Evolutionary conservation across 2,797 vertebrate species (phyloP), one percentile per base, ranked within the genome.

Genomic region (Spondyliosoma cantharus): DNA sequence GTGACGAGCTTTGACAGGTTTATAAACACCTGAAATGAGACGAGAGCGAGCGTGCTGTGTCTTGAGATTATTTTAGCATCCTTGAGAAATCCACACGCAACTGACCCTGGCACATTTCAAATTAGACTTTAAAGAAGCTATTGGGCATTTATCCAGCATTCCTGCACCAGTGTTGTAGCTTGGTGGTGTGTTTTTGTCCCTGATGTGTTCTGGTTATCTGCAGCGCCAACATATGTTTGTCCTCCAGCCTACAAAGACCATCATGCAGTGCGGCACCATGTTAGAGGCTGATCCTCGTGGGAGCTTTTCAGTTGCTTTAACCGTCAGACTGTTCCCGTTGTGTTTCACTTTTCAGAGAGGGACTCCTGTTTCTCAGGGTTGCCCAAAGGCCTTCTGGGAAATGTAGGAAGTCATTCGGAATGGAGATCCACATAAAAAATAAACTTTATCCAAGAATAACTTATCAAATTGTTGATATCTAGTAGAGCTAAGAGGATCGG

Each of bases 1-100:
- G 24, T 85, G 86, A 91, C 80, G 8, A 62, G 73, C 74, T 84
- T 27, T 81, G 79, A 85, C 83, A 88, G 80, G 67, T 87, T 82
- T 60, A 75, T 80, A 66, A 89, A 90, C 84, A 87, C 83, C 85
- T 83, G 63, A 74, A 76, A 74, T 59, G 45, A 83, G 57, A 54
- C 19, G 13, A 66, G 45, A 76, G 63, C 60, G 25, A 69, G 49
- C 45, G 78, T 2, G 56, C 6, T 13, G 43, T 1, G 75, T 72
- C 19, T 63, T 25, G 54, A n/a, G 59, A 74, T 69, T 49, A 87
- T 81, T 86, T 84, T 67, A 24, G 59, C 60, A 57, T 71, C 4
- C 24, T 54, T 52, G 25, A 67, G 24, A 22, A 68, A 37, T 72
- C 43, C 17, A 27, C 25, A 46, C 45, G 22, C n/a, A 7, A 7